Conservation (phyloP, 1,140 invertebrate genomes). For the Drosophila mayri region DNA sequence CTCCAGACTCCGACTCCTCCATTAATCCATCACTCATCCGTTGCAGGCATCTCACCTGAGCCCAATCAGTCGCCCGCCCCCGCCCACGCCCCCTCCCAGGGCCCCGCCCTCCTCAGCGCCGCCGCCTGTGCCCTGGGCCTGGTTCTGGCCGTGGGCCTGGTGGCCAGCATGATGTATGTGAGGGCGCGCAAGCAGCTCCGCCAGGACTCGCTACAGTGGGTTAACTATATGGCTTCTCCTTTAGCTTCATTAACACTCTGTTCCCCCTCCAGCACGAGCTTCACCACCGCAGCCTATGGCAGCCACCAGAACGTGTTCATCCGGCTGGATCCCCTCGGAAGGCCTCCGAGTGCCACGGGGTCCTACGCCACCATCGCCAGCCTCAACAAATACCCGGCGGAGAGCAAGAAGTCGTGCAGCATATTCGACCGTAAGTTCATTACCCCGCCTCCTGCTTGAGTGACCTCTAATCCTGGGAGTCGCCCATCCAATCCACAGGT, state of each 20-base stretch:
- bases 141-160: slow-evolving; percentile 89
- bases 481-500: slow-evolving; percentile 45
- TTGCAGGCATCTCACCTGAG: slow-evolving; percentile 77
- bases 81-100: slow-evolving; percentile 81
- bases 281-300: slow-evolving; percentile 89
- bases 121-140: slow-evolving; percentile 92
- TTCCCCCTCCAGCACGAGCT: slow-evolving; percentile 86
- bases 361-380: slow-evolving; percentile 93
- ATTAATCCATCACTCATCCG: slow-evolving; percentile 23
- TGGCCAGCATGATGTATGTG: slow-evolving; percentile 91
- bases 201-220: slow-evolving; percentile 91
- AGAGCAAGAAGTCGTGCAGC: slow-evolving; percentile 82
- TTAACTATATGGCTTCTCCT: slow-evolving; percentile 28
- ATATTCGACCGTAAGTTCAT: slow-evolving; percentile 81
- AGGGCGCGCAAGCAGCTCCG: slow-evolving; percentile 91
- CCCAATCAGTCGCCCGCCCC: slow-evolving; percentile 83
- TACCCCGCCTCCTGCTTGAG: background rate
- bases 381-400: slow-evolving; percentile 88
- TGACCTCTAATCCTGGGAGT: slow-evolving; percentile 22
- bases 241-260: slow-evolving; percentile 7
- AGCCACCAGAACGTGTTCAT: slow-evolving; percentile 90
- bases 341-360: slow-evolving; percentile 90
- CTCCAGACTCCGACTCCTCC: background rate
- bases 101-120: slow-evolving; percentile 85
- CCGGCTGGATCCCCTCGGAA: slow-evolving; percentile 88